A percentile compares a stretch with the other conserved stretches of the same genome.
phyloP scores from a whole-genome alignment of 2,113 vertebrate species.

The Xenopus borealis region DNA sequence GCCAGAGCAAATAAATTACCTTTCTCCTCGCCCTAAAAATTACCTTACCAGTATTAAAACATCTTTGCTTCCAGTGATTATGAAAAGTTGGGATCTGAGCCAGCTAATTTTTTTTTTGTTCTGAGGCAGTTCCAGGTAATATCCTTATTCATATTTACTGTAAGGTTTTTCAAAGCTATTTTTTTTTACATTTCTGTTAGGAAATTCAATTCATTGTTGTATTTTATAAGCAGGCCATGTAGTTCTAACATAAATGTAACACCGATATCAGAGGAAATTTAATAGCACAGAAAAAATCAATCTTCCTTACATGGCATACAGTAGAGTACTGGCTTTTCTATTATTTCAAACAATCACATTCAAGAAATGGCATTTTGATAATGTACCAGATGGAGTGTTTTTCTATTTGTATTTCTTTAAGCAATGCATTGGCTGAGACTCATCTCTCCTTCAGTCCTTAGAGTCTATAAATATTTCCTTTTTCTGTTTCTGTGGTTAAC shows the following conservation, averaged over 20 bases:
- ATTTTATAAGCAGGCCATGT: slow-evolving; percentile 22
- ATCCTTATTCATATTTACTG: too few relatives aligned
- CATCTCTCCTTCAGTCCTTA: neutral
- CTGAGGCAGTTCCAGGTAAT: too few relatives aligned
- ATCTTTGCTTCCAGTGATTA: too few relatives aligned
- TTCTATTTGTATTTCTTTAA: neutral
- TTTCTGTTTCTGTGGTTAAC: neutral
- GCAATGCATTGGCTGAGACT: neutral
- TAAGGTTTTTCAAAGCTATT: neutral
- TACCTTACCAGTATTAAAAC: too few relatives aligned
- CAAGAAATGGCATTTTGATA: slow-evolving; percentile 37
- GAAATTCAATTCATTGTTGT: slow-evolving; percentile 25
- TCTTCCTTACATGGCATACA: slow-evolving; percentile 7
- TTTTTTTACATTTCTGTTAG: slow-evolving; percentile 1
- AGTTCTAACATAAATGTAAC: slow-evolving; percentile 16
- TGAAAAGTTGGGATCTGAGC: neutral
- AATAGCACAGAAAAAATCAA: slow-evolving; percentile 32
- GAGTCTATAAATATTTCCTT: neutral
- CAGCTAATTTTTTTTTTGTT: neutral
- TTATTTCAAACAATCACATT: slow-evolving; percentile 35
- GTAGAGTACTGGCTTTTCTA: slow-evolving; percentile 7
- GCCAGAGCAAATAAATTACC: too few relatives aligned
- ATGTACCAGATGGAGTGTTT: neutral
- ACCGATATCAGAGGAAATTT: slow-evolving; percentile 36
- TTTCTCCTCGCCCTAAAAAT: too few relatives aligned